These are phyloP conservation scores for Calcarius lapponicus DNA, from an alignment of 2,797 vertebrate genomes.

Conservation along the genomic window DNA sequence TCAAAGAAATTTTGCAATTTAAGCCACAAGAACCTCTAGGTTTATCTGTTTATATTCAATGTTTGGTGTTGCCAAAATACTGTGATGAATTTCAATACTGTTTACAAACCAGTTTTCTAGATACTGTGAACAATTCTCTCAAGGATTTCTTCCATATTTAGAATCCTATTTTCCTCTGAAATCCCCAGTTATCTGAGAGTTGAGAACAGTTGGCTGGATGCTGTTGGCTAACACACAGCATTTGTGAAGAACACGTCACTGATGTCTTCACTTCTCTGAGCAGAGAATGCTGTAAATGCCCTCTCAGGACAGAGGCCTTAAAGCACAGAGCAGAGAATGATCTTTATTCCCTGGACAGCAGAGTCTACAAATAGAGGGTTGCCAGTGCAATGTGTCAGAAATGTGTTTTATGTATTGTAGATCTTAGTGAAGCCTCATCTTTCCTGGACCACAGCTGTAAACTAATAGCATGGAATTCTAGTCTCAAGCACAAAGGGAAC, in stretches of 20 bases:
- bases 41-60: neutral
- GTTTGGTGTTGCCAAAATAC: neutral
- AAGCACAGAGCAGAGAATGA: neutral
- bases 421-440: slow-evolving; percentile 7
- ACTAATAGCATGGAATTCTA: slow-evolving; percentile 3
- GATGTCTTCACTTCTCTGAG: neutral
- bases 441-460: neutral
- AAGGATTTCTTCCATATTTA: neutral
- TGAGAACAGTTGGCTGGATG: neutral
- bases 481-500: neutral
- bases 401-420: slow-evolving; percentile 15
- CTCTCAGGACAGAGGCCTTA: neutral
- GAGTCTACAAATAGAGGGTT: neutral
- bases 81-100: neutral
- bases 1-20: neutral
- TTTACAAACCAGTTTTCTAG: neutral
- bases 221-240: neutral
- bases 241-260: neutral
- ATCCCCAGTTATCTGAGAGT: neutral
- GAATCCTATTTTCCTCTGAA: neutral
- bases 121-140: neutral
- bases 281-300: neutral
- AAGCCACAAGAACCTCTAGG: neutral
- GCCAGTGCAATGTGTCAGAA: neutral
- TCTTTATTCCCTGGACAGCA: neutral